Evolutionary conservation across 2,797 vertebrate genomes (phyloP).

Genomic region (Trachops cirrhosus): DNA sequence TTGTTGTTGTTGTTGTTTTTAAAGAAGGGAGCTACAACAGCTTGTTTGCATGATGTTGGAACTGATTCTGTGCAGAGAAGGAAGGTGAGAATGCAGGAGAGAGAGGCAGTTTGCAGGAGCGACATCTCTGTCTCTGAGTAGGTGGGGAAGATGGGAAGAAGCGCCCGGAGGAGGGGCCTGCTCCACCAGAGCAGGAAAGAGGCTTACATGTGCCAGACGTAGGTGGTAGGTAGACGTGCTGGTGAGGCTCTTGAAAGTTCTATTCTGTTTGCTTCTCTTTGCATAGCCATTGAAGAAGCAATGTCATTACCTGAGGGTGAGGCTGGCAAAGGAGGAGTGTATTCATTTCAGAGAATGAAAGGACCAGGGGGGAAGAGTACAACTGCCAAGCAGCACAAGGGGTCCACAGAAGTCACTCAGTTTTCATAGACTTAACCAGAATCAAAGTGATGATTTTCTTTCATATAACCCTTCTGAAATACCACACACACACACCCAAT

Average conservation of each 20-base stretch:
- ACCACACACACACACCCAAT: not conserved
- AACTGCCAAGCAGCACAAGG: not conserved
- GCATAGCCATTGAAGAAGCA: not conserved
- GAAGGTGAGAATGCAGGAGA: not conserved
- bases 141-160: not conserved
- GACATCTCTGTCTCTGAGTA: not conserved
- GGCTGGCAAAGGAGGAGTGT: not conserved
- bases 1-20: not conserved
- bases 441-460: not conserved
- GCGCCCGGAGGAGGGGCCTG: not conserved
- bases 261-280: not conserved
- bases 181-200: not conserved
- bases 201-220: accelerated
- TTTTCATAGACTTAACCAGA: not conserved
- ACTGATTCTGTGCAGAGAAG: not conserved
- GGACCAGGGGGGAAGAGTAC: not conserved
- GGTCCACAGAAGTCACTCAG: not conserved
- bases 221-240: not conserved
- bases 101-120: not conserved
- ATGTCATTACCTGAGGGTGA: not conserved
- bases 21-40: not conserved
- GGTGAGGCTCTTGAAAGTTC: no score
- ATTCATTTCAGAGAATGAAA: not conserved
- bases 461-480: not conserved
- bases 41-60: not conserved